phyloP scores from a whole-genome alignment of 1,140 invertebrate species.

The Lithobius niger region DNA sequence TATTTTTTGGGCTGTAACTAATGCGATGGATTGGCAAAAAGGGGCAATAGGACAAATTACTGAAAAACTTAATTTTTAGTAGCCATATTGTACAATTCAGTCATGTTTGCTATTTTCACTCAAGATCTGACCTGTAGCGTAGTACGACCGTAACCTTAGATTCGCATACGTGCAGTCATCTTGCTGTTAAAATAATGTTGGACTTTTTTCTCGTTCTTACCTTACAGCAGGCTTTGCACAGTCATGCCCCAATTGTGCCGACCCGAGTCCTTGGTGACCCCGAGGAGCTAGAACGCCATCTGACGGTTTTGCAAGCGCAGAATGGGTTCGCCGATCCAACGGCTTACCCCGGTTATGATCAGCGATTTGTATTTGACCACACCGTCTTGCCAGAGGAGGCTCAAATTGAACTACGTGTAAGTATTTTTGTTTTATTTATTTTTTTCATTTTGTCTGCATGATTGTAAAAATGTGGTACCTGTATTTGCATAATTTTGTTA shows the following conservation, averaged over 20 bases:
- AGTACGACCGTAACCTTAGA: too few species aligned
- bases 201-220: conserved; percentile 9
- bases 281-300: conserved; percentile 66
- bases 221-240: conserved; percentile 46
- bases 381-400: conserved; percentile 20
- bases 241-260: conserved; percentile 63
- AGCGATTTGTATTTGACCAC: conserved; percentile 32
- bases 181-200: too few species aligned
- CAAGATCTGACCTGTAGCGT: too few species aligned
- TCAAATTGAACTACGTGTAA: conserved; percentile 37
- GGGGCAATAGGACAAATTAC: too few species aligned
- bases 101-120: too few species aligned
- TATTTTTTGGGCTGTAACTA: too few species aligned
- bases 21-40: too few species aligned
- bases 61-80: too few species aligned
- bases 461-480: too few species aligned
- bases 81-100: too few species aligned
- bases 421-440: conserved; percentile 9
- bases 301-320: conserved; percentile 43
- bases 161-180: too few species aligned
- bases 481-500: too few species aligned
- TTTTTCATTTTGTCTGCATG: background rate
- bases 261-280: conserved; percentile 71
- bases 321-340: conserved; percentile 42
- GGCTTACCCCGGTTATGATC: conserved; percentile 25